Base-by-base conservation (phyloP, 2,888 invertebrate genomes). In the Proisotoma minuta region DNA sequence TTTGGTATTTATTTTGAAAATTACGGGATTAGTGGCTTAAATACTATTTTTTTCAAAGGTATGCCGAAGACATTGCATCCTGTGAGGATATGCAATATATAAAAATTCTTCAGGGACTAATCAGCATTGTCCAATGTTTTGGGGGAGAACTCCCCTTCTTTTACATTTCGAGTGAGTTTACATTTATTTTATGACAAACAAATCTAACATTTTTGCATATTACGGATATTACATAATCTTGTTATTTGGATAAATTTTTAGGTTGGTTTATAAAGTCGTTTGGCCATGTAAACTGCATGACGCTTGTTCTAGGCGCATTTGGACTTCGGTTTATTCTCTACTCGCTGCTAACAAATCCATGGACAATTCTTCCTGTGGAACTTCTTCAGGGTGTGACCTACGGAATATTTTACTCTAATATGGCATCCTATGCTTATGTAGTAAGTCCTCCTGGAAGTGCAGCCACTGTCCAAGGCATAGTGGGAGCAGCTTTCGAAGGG, bases 381-480 rank as follows among this genome's bases (percentile, higher is more conserved):
- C 77, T 92, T 65, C 78, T 89, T 5, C 92, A 95, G 78, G 93
- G 95, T 0, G 80, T 94, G 24, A 91, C 93, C 0, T 89, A 90
- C 76, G 94, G 94, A 24, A 83, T 93, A 76, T 89, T 89, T 75
- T 93, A 89, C 77, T 85, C 91, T 0, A 87, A 90, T 10, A 90
- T 92, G 89, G 87, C 91, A n/a, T 89, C 91, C 0, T 93, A 91
- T 78, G 91, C 91, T 0, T 89, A 86, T 75, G 84, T 87, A 63
- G 84, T 90, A 0, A 87, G 92, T 1, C 90, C 91, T 0, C 83
- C 87, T 0, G 92, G 91, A 8, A 89, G 89, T 0, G 89, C 89
- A 77, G 89, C 91, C 0, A 92, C 93, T 15, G 85, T 92, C 75
- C 91, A 91, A 82, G 92, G 92, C 54, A 79, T 93, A 49, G 87